Conservation (phyloP, 2,888 invertebrate genomes). For the Meiosimyza platycephala region DNA sequence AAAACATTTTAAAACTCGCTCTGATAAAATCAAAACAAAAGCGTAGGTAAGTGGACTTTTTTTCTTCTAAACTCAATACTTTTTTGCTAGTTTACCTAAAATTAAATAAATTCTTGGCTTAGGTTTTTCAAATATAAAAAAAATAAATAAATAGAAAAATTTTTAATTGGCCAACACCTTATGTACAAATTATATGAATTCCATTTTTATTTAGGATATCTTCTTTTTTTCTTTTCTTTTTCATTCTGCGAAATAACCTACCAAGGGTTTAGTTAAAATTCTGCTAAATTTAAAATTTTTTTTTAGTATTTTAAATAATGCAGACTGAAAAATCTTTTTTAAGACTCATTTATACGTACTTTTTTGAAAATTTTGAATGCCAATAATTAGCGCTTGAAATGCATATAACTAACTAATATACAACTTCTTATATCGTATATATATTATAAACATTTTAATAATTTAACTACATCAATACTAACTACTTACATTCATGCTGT, state of each 20-base stretch:
- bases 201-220: background rate
- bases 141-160: background rate
- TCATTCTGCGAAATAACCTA: slow-evolving; percentile 38
- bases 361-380: slow-evolving; percentile 26
- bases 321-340: slow-evolving; percentile 25
- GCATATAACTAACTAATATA: too few relatives aligned
- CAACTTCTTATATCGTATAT: too few relatives aligned
- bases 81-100: slow-evolving; percentile 31
- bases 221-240: too few relatives aligned
- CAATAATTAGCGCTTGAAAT: slow-evolving; percentile 34
- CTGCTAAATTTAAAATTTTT: slow-evolving; percentile 35
- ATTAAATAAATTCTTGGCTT: slow-evolving; percentile 43
- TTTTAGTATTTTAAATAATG: slow-evolving; percentile 42
- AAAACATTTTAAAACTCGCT: slow-evolving; percentile 20
- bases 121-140: slow-evolving; percentile 19
- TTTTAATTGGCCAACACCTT: background rate
- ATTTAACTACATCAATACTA: too few relatives aligned
- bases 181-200: background rate
- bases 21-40: slow-evolving; percentile 3
- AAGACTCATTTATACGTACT: slow-evolving; percentile 13
- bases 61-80: slow-evolving; percentile 16
- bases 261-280: slow-evolving; percentile 48
- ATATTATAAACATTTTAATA: too few relatives aligned
- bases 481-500: too few relatives aligned
- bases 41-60: slow-evolving; percentile 36